Percentiles rank a stretch among this genome's conserved stretches.
These are phyloP conservation scores for Colletes latitarsis DNA, from an alignment of 1,140 invertebrate genomes.

Conservation along the genomic window DNA sequence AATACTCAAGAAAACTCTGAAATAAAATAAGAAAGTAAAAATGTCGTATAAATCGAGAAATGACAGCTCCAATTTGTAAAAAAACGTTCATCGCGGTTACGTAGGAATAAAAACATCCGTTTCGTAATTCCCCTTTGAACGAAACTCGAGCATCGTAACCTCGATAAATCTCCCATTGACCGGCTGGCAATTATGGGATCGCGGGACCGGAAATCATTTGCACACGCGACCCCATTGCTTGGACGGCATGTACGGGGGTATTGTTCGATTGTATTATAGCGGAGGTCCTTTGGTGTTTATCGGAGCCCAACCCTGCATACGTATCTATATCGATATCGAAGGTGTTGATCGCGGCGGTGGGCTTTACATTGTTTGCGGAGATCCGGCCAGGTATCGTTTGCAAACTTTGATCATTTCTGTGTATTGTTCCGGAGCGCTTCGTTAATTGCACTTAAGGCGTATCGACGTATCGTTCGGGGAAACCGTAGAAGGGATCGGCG, in stretches of 20 bases:
- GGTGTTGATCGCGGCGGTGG: conserved; percentile 7
- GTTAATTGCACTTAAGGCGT: conserved; percentile 32
- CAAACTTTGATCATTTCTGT: conserved; percentile 34
- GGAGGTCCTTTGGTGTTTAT: conserved; percentile 34
- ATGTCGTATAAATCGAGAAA: too few species aligned
- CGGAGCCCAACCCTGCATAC: not conserved
- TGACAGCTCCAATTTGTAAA: too few species aligned
- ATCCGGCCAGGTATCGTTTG: conserved; percentile 28
- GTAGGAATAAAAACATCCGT: too few species aligned
- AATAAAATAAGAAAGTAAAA: too few species aligned
- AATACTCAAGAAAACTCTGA: too few species aligned
- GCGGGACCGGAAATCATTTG: not conserved
- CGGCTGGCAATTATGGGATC: not conserved
- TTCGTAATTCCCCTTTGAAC: too few species aligned
- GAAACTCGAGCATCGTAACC: too few species aligned
- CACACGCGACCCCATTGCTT: not conserved
- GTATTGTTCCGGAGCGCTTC: not conserved
- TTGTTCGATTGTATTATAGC: conserved; percentile 23
- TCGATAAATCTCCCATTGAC: not conserved
- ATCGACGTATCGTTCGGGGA: not conserved
- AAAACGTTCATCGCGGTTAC: not conserved
- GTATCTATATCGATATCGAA: conserved; percentile 8
- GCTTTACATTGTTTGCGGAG: conserved; percentile 32
- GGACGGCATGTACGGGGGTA: not conserved
- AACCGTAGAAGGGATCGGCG: not conserved